These are phyloP conservation scores for Cetonia aurata DNA, from an alignment of 2,888 invertebrate genomes.

Conservation along the genomic window DNA sequence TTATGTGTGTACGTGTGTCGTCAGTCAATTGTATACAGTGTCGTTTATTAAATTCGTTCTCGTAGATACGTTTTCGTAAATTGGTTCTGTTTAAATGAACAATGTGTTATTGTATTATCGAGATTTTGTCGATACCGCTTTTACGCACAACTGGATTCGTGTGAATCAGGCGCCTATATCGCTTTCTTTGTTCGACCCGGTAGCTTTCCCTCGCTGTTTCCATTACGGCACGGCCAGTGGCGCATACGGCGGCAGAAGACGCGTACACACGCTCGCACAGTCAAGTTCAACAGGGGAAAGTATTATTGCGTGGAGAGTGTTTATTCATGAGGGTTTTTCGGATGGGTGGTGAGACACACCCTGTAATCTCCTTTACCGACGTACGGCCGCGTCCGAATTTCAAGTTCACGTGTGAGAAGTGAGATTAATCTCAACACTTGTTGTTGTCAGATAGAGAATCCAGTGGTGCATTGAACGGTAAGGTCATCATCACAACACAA, in stretches of 20 bases:
- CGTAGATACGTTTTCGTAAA: conserved; percentile 5
- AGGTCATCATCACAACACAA: conserved; percentile 41
- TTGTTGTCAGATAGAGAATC: conserved; percentile 17
- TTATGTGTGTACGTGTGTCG: background rate
- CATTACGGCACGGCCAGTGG: conserved; percentile 51
- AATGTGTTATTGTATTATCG: conserved; percentile 23
- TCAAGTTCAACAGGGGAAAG: conserved; percentile 48
- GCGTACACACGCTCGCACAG: conserved; percentile 45
- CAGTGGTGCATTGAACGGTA: conserved; percentile 40
- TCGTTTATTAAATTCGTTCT: background rate
- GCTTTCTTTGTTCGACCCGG: conserved; percentile 46
- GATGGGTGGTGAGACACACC: conserved; percentile 57
- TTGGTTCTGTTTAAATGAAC: conserved; percentile 25
- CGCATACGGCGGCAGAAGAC: conserved; percentile 43
- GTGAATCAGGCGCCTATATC: conserved; percentile 49
- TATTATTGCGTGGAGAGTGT: conserved; percentile 40
- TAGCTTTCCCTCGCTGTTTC: conserved; percentile 49
- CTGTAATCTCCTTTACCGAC: conserved; percentile 48
- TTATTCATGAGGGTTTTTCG: conserved; percentile 48
- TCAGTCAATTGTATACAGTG: background rate
- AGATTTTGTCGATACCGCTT: conserved; percentile 29
- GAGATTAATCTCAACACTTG: conserved; percentile 29
- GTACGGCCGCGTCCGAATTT: conserved; percentile 30
- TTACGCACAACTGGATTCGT: conserved; percentile 45
- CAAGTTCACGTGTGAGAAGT: conserved; percentile 33